Percentiles rank a stretch among this genome's conserved stretches.
Evolutionary conservation across 1,140 invertebrate species (phyloP).

Genomic region (Caenorhabditis briggsae): DNA sequence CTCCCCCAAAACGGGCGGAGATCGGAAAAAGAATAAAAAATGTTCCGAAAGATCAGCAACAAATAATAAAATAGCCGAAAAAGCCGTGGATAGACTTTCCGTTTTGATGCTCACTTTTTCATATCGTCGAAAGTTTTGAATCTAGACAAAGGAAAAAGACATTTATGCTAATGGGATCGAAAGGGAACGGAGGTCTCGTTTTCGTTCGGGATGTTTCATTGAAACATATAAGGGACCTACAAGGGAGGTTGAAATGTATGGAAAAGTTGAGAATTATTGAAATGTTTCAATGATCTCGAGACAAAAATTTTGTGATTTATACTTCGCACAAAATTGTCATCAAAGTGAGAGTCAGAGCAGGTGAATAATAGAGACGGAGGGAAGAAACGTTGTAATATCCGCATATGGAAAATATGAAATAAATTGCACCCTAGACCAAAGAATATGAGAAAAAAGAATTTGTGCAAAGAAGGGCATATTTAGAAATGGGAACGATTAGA

Average conservation of each 20-base stretch:
- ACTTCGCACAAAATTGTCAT: not conserved
- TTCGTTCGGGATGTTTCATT: constrained; percentile 49
- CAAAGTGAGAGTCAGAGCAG: not conserved
- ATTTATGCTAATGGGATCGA: constrained; percentile 16
- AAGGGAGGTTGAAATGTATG: not conserved
- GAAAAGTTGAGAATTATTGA: not conserved
- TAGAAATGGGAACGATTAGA: too few relatives aligned
- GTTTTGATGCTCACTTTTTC: constrained; percentile 18
- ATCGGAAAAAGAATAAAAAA: constrained; percentile 1
- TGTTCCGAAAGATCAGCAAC: constrained; percentile 30
- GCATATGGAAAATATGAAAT: too few relatives aligned
- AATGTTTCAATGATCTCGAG: not conserved
- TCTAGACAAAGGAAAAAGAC: not conserved
- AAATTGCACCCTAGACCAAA: too few relatives aligned
- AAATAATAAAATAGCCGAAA: constrained; percentile 3
- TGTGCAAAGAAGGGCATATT: too few relatives aligned
- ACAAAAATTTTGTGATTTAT: not conserved
- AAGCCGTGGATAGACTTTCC: not conserved
- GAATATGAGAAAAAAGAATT: too few relatives aligned
- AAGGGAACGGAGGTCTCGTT: not conserved
- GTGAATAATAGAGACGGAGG: not conserved
- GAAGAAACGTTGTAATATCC: too few relatives aligned
- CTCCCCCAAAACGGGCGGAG: too few relatives aligned
- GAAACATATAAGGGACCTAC: not conserved
- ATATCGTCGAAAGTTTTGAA: not conserved